These are phyloP conservation scores for Blera fallax DNA, from an alignment of 2,888 invertebrate species.

Conservation along the genomic window DNA sequence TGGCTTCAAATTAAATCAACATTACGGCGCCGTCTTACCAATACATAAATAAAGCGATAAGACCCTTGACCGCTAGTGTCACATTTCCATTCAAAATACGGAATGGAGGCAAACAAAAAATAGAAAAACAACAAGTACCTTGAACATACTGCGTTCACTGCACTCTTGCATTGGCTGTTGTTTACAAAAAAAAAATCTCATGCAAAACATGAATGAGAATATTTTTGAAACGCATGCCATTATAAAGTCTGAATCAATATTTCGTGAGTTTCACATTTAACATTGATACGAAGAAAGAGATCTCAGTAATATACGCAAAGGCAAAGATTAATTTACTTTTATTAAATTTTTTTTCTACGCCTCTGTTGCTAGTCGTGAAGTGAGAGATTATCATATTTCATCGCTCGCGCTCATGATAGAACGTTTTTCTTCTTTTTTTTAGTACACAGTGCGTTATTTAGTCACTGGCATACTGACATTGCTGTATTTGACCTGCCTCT, in stretches of 20 bases:
- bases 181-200: conserved; percentile 30
- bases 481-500: conserved; percentile 27
- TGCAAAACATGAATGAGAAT: conserved; percentile 53
- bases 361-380: conserved; percentile 49
- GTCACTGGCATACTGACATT: conserved; percentile 57
- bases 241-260: conserved; percentile 27
- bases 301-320: conserved; percentile 32
- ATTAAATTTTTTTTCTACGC: neutral
- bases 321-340: conserved; percentile 23
- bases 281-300: conserved; percentile 44
- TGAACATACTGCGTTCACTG: conserved; percentile 64
- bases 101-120: neutral
- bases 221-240: conserved; percentile 24
- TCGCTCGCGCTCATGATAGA: conserved; percentile 23
- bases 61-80: conserved; percentile 52
- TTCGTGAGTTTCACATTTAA: conserved; percentile 26
- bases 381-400: conserved; percentile 52
- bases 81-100: conserved; percentile 35
- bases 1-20: conserved; percentile 39
- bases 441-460: conserved; percentile 36
- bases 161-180: conserved; percentile 40
- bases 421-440: conserved; percentile 4
- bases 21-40: conserved; percentile 58
- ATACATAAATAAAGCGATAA: conserved; percentile 49
- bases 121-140: conserved; percentile 41